Conservation (phyloP, 37 sponge, comb jelly and placozoan species). For the Dysidea cf. avara region DNA sequence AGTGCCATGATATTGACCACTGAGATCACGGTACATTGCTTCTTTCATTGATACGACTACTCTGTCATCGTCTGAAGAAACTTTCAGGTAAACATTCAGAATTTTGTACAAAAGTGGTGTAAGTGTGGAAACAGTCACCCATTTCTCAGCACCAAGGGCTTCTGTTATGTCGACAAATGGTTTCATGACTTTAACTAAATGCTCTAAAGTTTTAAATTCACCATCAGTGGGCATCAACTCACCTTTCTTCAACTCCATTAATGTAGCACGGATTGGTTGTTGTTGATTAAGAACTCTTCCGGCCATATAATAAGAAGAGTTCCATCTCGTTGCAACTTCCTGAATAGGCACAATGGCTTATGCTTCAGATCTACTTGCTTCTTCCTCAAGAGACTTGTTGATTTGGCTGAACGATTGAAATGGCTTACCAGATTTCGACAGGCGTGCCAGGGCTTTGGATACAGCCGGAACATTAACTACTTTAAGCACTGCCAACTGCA, state of each 20-base stretch:
- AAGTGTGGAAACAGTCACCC: constrained; percentile 42
- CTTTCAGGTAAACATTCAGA: neutral
- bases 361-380: constrained; percentile 19
- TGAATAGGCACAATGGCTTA: constrained; percentile 1
- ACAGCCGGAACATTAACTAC: neutral
- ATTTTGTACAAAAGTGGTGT: constrained; percentile 23
- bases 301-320: constrained; percentile 37
- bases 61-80: neutral
- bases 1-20: constrained; percentile 1
- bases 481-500: constrained; percentile 16
- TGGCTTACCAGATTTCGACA: constrained; percentile 13
- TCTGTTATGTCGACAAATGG: constrained; percentile 17
- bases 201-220: constrained; percentile 20
- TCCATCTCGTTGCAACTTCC: constrained; percentile 36
- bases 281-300: constrained; percentile 10
- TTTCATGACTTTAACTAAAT: constrained; percentile 6
- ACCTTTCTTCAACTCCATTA: constrained; percentile 7
- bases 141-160: constrained; percentile 4
- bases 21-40: constrained; percentile 9
- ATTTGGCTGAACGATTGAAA: constrained; percentile 8
- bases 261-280: constrained; percentile 20
- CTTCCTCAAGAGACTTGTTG: neutral
- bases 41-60: constrained; percentile 5
- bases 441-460: constrained; percentile 1
- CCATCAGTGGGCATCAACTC: constrained; percentile 25